These are phyloP conservation scores for Piaya cayana DNA, from an alignment of 2,113 vertebrate genomes.

Conservation along the genomic window DNA sequence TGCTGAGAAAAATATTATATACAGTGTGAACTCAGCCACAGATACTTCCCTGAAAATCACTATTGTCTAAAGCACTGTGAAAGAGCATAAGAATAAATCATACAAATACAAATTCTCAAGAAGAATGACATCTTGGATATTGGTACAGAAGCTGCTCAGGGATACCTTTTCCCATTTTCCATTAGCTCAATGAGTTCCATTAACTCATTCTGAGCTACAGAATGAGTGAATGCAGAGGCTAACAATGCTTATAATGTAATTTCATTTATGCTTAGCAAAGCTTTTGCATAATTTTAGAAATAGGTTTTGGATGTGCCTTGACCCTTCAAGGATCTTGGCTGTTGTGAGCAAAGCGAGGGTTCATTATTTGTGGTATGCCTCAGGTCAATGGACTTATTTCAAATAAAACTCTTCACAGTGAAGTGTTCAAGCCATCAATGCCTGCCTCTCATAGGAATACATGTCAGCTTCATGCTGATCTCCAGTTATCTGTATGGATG, in stretches of 20 bases:
- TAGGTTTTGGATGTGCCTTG: neutral
- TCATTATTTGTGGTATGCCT: neutral
- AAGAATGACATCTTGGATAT: neutral
- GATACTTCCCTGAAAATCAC: neutral
- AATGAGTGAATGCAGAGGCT: neutral
- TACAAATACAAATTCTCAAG: neutral
- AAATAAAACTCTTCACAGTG: neutral
- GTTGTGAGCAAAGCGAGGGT: neutral
- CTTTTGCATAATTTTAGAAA: neutral
- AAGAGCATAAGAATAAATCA: neutral
- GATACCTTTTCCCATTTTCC: neutral
- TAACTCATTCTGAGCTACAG: neutral
- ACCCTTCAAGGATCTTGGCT: neutral
- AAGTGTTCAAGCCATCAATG: neutral
- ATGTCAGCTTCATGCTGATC: neutral
- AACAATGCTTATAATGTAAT: fast-evolving
- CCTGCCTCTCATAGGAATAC: neutral
- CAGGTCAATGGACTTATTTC: neutral
- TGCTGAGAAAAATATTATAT: neutral
- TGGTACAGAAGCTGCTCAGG: neutral
- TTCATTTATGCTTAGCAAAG: neutral
- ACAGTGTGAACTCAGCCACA: neutral
- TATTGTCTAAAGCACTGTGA: neutral
- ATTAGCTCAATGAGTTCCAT: neutral
- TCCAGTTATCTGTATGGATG: neutral